phyloP scores from a whole-genome alignment of 2,113 vertebrate genomes.

The Apteryx mantelli region DNA sequence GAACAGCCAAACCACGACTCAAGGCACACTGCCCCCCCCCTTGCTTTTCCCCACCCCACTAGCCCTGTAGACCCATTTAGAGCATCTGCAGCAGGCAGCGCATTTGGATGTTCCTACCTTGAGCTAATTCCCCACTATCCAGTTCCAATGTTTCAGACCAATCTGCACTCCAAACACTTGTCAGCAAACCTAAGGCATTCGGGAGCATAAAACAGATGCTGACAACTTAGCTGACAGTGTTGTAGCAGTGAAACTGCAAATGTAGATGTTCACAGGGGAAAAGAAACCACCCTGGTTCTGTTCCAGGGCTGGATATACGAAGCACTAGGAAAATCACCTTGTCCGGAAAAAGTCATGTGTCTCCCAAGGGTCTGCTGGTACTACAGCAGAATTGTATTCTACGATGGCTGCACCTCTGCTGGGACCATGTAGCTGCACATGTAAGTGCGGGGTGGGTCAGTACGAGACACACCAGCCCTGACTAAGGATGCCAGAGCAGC shows the following conservation, averaged over 20 bases:
- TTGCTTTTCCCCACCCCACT: background rate
- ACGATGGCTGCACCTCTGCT: background rate
- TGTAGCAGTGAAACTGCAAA: background rate
- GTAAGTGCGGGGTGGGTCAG: background rate
- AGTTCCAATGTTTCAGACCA: background rate
- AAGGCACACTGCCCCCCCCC: background rate
- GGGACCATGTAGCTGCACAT: background rate
- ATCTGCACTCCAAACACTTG: background rate
- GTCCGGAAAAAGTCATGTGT: background rate
- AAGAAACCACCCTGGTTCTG: background rate
- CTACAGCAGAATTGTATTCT: background rate
- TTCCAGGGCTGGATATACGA: background rate
- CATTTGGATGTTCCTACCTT: background rate
- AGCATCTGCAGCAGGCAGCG: background rate
- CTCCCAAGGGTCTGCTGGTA: background rate
- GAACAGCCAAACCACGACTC: background rate
- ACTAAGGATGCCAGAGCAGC: background rate
- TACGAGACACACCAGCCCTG: background rate
- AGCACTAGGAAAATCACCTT: background rate
- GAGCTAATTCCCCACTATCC: background rate
- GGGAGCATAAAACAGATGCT: background rate
- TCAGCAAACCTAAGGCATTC: background rate
- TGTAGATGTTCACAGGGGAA: background rate
- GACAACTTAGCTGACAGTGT: background rate
- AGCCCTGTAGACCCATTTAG: background rate